Conservation (phyloP, 2,888 invertebrate genomes). For the Synergus laeviventris region DNA sequence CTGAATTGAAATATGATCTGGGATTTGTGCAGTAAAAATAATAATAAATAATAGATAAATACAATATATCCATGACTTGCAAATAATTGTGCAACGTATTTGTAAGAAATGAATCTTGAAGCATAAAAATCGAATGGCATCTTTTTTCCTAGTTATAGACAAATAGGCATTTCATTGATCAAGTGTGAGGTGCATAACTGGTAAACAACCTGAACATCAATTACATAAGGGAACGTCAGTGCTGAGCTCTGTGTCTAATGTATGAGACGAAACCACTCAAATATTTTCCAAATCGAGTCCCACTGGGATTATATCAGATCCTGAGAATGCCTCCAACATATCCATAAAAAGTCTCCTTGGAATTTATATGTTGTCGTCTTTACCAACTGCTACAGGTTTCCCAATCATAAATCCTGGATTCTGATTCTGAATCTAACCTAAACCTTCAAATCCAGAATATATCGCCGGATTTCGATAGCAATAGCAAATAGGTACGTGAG, state of each 20-base stretch:
- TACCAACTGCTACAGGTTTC: slow-evolving; percentile 30
- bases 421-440: background rate
- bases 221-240: slow-evolving; percentile 17
- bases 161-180: background rate
- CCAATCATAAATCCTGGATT: slow-evolving; percentile 33
- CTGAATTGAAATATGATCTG: too few species aligned
- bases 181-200: background rate
- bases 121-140: background rate
- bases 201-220: slow-evolving; percentile 9
- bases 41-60: background rate
- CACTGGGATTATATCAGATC: slow-evolving; percentile 15
- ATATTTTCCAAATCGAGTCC: slow-evolving; percentile 19
- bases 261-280: slow-evolving; percentile 1
- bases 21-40: too few species aligned
- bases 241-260: background rate
- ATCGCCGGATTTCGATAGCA: background rate
- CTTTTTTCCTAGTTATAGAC: background rate
- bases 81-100: background rate
- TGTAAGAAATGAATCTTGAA: background rate
- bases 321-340: slow-evolving; percentile 7
- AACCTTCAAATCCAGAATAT: slow-evolving; percentile 28
- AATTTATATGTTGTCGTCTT: slow-evolving; percentile 24
- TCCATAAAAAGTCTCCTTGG: slow-evolving; percentile 23
- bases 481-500: too few species aligned
- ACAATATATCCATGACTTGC: background rate